Evolutionary conservation across 2,113 vertebrate species (phyloP).

Genomic region (Silurus glanis): DNA sequence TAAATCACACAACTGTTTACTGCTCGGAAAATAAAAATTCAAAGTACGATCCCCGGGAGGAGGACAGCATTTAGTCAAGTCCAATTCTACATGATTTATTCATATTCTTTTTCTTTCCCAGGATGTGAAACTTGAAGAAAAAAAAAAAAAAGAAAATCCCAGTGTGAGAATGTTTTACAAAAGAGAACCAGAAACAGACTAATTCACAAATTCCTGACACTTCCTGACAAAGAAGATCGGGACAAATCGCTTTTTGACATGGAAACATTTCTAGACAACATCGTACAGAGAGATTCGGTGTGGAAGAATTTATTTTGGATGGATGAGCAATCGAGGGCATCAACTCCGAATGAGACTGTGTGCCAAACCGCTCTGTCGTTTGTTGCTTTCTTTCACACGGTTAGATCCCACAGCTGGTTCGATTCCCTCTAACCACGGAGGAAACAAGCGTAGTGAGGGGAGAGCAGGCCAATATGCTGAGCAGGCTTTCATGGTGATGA

Average conservation of each 20-base stretch:
- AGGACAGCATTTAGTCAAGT: constrained; percentile 22
- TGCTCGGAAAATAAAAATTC: constrained; percentile 35
- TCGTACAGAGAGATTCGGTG: constrained; percentile 11
- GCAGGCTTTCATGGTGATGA: constrained; percentile 46
- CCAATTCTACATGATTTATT: constrained; percentile 37
- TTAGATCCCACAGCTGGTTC: constrained; percentile 41
- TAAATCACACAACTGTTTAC: constrained; percentile 46
- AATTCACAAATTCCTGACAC: constrained; percentile 13
- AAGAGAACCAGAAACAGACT: constrained; percentile 5
- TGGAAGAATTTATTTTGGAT: constrained; percentile 36
- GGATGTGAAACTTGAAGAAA: constrained; percentile 3
- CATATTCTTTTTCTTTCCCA: constrained; percentile 18
- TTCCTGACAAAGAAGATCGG: neutral
- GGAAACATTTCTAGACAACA: constrained; percentile 23
- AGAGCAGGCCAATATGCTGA: constrained; percentile 44
- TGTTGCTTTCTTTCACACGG: constrained; percentile 28
- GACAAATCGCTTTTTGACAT: neutral
- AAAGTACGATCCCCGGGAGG: constrained; percentile 30
- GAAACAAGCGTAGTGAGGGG: constrained; percentile 39
- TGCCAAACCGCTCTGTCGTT: constrained; percentile 24
- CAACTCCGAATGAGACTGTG: constrained; percentile 32
- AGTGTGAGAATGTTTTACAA: constrained; percentile 26
- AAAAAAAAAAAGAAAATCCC: neutral
- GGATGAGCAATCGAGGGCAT: constrained; percentile 21
- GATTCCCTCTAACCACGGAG: constrained; percentile 9